These are phyloP conservation scores for Drosophila triauraria DNA, from an alignment of 1,140 invertebrate genomes.

Conservation along the genomic window DNA sequence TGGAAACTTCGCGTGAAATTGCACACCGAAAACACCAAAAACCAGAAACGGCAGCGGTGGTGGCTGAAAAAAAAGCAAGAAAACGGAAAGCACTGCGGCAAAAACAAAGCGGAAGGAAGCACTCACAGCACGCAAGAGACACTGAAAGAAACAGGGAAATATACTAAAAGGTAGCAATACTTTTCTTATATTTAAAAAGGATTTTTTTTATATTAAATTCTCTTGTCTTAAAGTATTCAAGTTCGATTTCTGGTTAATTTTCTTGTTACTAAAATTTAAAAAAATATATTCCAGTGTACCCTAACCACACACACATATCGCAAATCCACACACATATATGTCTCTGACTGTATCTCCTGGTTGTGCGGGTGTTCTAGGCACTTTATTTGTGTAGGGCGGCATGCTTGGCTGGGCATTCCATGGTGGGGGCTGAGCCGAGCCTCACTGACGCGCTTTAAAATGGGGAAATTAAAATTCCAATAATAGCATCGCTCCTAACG, in stretches of 20 bases:
- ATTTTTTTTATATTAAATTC: background rate
- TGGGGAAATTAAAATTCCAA: conserved; percentile 82
- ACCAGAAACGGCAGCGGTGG: conserved; percentile 24
- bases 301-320: background rate
- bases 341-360: conserved; percentile 8
- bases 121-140: conserved; percentile 55
- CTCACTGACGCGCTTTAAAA: conserved; percentile 71
- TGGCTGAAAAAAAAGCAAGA: conserved; percentile 40
- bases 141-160: background rate
- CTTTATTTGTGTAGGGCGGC: conserved; percentile 54
- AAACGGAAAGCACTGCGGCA: conserved; percentile 17
- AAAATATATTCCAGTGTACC: background rate
- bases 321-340: background rate
- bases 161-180: accelerated
- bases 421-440: conserved; percentile 9
- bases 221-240: background rate
- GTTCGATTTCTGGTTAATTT: background rate
- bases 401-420: conserved; percentile 30
- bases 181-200: background rate
- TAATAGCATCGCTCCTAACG: conserved; percentile 62
- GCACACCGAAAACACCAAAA: conserved; percentile 67
- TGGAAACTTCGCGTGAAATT: conserved; percentile 80
- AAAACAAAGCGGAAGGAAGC: conserved; percentile 67
- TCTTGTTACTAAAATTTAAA: background rate
- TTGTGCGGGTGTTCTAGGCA: conserved; percentile 13